These are phyloP conservation scores for Maconellicoccus hirsutus DNA, from an alignment of 1,140 invertebrate species.

Conservation along the genomic window DNA sequence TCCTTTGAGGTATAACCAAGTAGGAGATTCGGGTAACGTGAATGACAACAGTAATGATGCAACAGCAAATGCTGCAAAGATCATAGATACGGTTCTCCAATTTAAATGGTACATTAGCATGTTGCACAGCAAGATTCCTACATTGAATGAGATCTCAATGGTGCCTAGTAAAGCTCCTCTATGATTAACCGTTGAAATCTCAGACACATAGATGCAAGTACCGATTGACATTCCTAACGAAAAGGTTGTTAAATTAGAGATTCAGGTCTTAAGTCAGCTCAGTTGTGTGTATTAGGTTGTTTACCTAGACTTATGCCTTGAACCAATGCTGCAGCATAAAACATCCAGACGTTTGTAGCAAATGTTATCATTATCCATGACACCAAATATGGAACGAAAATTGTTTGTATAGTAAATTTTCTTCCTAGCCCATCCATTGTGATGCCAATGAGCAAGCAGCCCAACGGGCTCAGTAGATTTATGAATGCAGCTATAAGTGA, in stretches of 20 bases:
- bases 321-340: neutral
- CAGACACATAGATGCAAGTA: constrained; percentile 14
- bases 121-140: constrained; percentile 40
- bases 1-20: constrained; percentile 37
- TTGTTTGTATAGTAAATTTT: neutral
- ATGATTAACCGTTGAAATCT: neutral
- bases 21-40: constrained; percentile 44
- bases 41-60: constrained; percentile 30
- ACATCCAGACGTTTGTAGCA: neutral
- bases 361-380: neutral
- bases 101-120: constrained; percentile 43
- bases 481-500: neutral
- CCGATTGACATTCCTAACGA: constrained; percentile 5
- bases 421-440: neutral
- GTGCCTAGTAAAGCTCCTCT: constrained; percentile 13
- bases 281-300: too few species aligned
- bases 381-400: neutral
- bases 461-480: neutral
- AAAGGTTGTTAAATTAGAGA: too few species aligned
- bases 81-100: constrained; percentile 46
- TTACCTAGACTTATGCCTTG: neutral
- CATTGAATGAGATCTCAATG: neutral
- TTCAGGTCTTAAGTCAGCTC: too few species aligned
- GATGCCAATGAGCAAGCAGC: neutral
- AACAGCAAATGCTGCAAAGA: constrained; percentile 42